Percentiles rank a stretch among this genome's conserved stretches.
Conservation (phyloP, 2,113 vertebrate species). For the Colius striatus region DNA sequence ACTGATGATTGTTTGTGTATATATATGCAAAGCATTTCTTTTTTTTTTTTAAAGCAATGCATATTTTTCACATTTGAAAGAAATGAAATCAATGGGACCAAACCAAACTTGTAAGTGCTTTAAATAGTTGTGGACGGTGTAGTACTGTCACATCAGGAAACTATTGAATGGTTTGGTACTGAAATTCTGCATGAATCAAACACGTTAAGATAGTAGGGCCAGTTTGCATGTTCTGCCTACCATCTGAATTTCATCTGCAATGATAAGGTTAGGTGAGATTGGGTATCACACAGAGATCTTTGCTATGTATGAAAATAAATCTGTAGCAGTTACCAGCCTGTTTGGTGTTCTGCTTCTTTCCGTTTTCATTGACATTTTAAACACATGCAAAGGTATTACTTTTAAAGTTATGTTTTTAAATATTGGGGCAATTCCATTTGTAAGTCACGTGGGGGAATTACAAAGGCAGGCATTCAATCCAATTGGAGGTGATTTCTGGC, state of each 20-base stretch:
- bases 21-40: constrained; percentile 6
- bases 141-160: background rate
- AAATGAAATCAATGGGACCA: constrained; percentile 6
- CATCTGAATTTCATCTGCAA: constrained; percentile 45
- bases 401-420: constrained; percentile 53
- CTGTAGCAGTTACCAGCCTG: constrained; percentile 42
- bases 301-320: constrained; percentile 48
- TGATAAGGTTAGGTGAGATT: constrained; percentile 2
- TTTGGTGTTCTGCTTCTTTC: background rate
- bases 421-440: constrained; percentile 52
- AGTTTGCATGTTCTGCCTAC: constrained; percentile 28
- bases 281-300: constrained; percentile 36
- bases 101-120: background rate
- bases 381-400: constrained; percentile 12
- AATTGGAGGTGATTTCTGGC: constrained; percentile 30
- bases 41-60: constrained; percentile 21
- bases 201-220: background rate
- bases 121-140: background rate
- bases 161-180: background rate
- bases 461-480: constrained; percentile 45
- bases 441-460: constrained; percentile 21
- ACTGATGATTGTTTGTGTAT: background rate
- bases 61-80: background rate
- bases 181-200: background rate
- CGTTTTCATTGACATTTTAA: constrained; percentile 68